Evolutionary conservation across 1,140 invertebrate species (phyloP), one percentile per base, ranked within the genome.

Genomic region (Samia ricini): DNA sequence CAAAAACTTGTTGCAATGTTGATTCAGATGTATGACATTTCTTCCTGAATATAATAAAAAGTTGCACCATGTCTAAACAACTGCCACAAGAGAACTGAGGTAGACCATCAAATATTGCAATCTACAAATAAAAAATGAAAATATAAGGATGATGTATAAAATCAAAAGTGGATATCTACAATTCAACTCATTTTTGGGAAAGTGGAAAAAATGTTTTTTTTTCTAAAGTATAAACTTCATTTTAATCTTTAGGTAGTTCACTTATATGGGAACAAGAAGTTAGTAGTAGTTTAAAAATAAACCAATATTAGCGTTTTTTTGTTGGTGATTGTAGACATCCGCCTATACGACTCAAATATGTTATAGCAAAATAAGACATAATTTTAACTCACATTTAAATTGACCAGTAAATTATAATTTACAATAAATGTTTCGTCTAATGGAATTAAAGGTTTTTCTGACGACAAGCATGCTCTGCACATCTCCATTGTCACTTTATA

Each of bases 401-500:
- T 74, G 1, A 83, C 84, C 4, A 88, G 61, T 36, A 77, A 56
- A 64, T 84, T 88, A 62, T 83, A 88, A 55, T 69, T 69, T 6
- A 51, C 55, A 22, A 81, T 55, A 48, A 74, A 72, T 51, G 55
- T 52, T 56, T 85, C 79, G 71, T 87, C 72, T 23, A 84, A 56
- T 29, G 67, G 56, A 59, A 66, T 49, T 64, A 83, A 56, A 60
- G 70, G 57, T 26, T 60, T 58, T 52, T 70, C 60, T 36, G 66
- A 68, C 24, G 65, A 57, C 52, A 83, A 66, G 74, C 84, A 87
- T 18, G 78, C 77, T 73, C 81, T 70, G 65, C 84, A 87, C 50
- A 77, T 72, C 23, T 70, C 66, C 75, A 75, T 72, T 23, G 8
- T 56, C 29, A 33, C 12, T 42, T 1, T 1, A 42, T 42, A 42